Evolutionary conservation across 2,113 vertebrate species (phyloP).

Genomic region (Lichenostomus cassidix): DNA sequence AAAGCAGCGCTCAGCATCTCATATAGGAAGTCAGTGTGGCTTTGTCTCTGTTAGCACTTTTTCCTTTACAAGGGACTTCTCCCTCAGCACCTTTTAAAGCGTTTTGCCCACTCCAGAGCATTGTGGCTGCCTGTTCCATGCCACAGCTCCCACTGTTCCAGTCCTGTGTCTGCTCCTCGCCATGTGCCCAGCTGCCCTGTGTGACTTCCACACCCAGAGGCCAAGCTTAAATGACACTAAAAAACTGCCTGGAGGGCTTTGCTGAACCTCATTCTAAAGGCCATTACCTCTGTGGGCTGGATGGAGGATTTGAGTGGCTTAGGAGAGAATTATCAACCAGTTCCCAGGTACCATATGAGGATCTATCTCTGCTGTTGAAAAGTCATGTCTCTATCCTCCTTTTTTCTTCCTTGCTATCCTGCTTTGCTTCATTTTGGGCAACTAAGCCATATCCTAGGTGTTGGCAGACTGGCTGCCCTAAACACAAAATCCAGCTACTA

Average conservation of each 20-base stretch:
- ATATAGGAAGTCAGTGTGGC: neutral
- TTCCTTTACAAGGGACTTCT: neutral
- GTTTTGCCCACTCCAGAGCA: neutral
- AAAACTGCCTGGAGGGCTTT: neutral
- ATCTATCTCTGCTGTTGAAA: neutral
- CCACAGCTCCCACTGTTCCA: accelerated
- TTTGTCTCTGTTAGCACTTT: neutral
- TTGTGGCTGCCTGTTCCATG: neutral
- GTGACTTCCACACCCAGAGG: neutral
- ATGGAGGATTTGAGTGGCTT: neutral
- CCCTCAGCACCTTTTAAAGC: neutral
- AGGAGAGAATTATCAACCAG: neutral
- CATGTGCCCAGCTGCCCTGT: neutral
- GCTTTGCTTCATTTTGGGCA: neutral
- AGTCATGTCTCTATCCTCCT: neutral
- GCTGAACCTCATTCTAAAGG: neutral
- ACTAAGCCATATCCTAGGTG: neutral
- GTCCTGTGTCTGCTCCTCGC: neutral
- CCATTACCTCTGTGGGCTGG: neutral
- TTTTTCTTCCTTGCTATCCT: neutral
- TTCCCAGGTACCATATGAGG: neutral
- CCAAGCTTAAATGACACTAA: neutral
- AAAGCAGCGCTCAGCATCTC: neutral
- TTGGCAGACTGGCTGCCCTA: neutral
- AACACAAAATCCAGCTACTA: neutral